phyloP scores from a whole-genome alignment of 37 sponge, comb jelly and placozoan species.

The Tethya wilhelma region DNA sequence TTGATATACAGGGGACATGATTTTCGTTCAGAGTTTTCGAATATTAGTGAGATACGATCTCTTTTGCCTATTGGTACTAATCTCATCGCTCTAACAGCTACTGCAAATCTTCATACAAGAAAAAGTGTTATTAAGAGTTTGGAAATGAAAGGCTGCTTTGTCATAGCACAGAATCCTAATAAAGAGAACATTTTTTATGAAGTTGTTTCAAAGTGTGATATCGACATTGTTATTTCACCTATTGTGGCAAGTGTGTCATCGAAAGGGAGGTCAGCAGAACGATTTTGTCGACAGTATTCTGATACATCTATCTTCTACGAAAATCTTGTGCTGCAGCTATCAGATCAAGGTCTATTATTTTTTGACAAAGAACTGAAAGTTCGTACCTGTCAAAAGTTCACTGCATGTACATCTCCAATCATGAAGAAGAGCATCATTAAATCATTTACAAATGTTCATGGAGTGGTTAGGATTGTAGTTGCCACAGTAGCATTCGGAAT shows the following conservation, averaged over 20 bases:
- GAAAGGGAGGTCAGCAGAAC: neutral
- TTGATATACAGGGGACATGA: constrained; percentile 20
- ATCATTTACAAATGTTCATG: constrained; percentile 28
- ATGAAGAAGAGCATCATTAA: constrained; percentile 23
- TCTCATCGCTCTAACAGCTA: constrained; percentile 31
- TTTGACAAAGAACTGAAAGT: neutral
- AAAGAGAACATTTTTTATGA: constrained; percentile 20
- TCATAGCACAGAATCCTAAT: constrained; percentile 6
- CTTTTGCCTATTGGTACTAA: constrained; percentile 12
- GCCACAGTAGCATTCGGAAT: constrained; percentile 67
- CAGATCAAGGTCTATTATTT: neutral
- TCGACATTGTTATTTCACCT: neutral
- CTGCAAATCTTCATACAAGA: constrained; percentile 2
- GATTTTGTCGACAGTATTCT: constrained; percentile 10
- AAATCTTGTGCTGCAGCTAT: neutral
- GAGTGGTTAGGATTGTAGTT: constrained; percentile 29
- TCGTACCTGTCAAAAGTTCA: constrained; percentile 36
- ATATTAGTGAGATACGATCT: constrained; percentile 2
- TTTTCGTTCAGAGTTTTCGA: constrained; percentile 4
- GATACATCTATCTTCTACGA: constrained; percentile 7
- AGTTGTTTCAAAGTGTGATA: neutral
- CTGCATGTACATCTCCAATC: constrained; percentile 18
- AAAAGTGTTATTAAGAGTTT: neutral
- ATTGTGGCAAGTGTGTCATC: neutral
- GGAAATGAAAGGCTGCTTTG: constrained; percentile 23